A percentile compares a stretch with the other conserved stretches of the same genome.
Evolutionary conservation across 1,140 invertebrate species (phyloP).

Genomic region (Leucophenga varia): DNA sequence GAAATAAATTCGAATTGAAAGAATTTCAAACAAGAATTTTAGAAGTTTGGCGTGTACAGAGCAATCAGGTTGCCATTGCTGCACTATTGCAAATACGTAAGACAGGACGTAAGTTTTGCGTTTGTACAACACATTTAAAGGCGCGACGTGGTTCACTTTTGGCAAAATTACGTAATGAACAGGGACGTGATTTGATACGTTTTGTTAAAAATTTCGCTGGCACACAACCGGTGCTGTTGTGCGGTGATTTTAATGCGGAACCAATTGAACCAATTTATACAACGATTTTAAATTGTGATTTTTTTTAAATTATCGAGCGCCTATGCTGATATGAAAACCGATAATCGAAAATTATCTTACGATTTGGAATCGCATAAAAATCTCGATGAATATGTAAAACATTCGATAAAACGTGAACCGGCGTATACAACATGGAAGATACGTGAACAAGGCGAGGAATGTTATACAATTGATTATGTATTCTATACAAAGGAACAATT

Average conservation of each 20-base stretch:
- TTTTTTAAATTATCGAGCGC: conserved; percentile 58
- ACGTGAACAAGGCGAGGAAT: conserved; percentile 69
- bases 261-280: conserved; percentile 71
- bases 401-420: conserved; percentile 63
- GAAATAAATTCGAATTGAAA: conserved; percentile 65
- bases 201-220: conserved; percentile 62
- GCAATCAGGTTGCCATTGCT: conserved; percentile 74
- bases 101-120: conserved; percentile 64
- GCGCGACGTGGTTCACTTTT: conserved; percentile 70
- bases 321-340: conserved; percentile 57
- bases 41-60: conserved; percentile 69
- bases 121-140: conserved; percentile 77
- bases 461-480: conserved; percentile 79
- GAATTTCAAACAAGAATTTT: conserved; percentile 64
- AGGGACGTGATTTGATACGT: conserved; percentile 71
- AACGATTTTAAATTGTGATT: conserved; percentile 60
- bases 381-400: conserved; percentile 26
- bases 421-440: conserved; percentile 80
- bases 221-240: conserved; percentile 65
- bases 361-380: conserved; percentile 16
- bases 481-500: conserved; percentile 67
- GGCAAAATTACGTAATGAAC: conserved; percentile 71
- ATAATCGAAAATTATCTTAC: conserved; percentile 21
- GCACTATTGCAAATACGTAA: conserved; percentile 60
- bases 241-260: conserved; percentile 81